A percentile compares a stretch with the other conserved stretches of the same genome.
phyloP scores from a whole-genome alignment of 2,113 vertebrate genomes.

The Columba janthina region DNA sequence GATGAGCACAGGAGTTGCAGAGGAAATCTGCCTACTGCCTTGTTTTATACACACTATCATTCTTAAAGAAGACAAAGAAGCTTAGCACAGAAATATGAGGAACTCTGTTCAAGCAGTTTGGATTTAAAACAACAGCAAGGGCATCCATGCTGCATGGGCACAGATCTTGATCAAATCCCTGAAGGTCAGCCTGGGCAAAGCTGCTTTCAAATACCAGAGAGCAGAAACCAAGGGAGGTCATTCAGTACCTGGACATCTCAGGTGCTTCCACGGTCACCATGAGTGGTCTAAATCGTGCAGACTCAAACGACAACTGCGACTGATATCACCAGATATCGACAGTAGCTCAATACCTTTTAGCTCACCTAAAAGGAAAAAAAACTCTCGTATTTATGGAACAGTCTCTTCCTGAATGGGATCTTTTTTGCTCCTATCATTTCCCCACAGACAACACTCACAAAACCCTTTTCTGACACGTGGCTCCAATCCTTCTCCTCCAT shows the following conservation, averaged over 20 bases:
- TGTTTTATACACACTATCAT: neutral
- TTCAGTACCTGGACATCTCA: neutral
- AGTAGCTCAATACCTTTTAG: neutral
- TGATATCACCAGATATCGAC: neutral
- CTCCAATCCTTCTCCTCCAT: neutral
- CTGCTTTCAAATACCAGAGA: neutral
- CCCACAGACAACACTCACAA: neutral
- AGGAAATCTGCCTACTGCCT: neutral
- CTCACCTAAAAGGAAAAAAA: neutral
- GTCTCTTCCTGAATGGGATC: neutral
- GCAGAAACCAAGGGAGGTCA: neutral
- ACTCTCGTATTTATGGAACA: neutral
- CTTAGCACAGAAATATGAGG: neutral
- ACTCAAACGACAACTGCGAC: neutral
- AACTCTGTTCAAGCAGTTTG: neutral
- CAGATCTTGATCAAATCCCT: neutral
- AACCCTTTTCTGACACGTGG: rapidly evolving
- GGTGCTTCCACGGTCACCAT: neutral
- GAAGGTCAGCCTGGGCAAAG: neutral
- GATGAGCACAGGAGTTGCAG: neutral
- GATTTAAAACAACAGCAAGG: neutral
- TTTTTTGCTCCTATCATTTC: neutral
- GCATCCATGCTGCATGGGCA: neutral
- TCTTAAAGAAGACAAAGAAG: neutral
- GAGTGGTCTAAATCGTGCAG: neutral